These are phyloP conservation scores for Reinhardtius hippoglossoides DNA, from an alignment of 2,113 vertebrate genomes.

Conservation along the genomic window DNA sequence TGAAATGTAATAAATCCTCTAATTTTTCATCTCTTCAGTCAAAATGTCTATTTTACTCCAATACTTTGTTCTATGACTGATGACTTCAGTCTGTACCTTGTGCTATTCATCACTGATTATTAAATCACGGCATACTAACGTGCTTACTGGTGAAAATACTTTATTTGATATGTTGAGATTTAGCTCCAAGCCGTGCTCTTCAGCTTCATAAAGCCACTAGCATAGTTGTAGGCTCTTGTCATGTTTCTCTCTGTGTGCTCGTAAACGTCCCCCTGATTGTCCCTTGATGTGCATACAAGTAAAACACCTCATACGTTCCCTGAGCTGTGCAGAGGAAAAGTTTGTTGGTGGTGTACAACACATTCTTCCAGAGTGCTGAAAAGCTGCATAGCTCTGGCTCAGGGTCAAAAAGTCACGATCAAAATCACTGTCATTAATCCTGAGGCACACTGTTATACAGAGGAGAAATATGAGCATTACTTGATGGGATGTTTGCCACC, in stretches of 20 bases:
- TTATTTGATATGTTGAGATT: no score
- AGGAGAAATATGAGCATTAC: conserved; percentile 50
- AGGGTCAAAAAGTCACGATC: conserved; percentile 36
- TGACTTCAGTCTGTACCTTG: background rate
- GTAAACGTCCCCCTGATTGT: conserved; percentile 12
- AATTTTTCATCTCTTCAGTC: background rate
- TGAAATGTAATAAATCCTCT: background rate
- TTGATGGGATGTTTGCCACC: conserved; percentile 41
- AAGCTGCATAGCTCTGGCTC: conserved; percentile 17
- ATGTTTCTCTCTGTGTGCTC: conserved; percentile 13
- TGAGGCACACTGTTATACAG: conserved; percentile 14
- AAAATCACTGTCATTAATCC: conserved; percentile 40
- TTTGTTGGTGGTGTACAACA: background rate
- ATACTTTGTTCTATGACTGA: background rate
- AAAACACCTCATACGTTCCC: conserved; percentile 32
- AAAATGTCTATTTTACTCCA: background rate
- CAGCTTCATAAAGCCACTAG: no score
- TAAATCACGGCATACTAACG: background rate
- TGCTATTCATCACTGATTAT: background rate
- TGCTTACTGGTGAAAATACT: background rate
- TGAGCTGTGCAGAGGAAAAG: conserved; percentile 24
- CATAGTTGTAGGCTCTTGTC: background rate
- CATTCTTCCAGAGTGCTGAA: conserved; percentile 18
- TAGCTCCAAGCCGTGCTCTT: no score
- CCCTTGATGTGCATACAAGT: conserved; percentile 26